phyloP scores from a whole-genome alignment of 2,797 vertebrate genomes.

The Mallotus villosus region DNA sequence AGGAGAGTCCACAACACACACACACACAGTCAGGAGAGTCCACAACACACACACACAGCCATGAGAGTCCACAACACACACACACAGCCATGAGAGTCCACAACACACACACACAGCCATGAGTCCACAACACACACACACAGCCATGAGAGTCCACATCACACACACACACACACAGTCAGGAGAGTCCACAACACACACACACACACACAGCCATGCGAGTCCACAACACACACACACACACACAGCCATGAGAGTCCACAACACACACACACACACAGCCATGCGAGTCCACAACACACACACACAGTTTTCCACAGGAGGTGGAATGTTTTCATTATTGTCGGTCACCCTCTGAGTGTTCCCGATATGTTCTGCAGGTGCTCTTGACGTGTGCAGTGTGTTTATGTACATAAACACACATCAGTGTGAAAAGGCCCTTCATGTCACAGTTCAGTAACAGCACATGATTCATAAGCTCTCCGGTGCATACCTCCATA shows the following conservation, averaged over 20 bases:
- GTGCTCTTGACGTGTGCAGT: neutral
- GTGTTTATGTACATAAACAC: neutral
- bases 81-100: no score
- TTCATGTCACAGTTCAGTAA: conserved; percentile 7
- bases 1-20: no score
- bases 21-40: no score
- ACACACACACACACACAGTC: neutral
- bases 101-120: neutral
- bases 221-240: conserved; percentile 36
- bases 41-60: neutral
- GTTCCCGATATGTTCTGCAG: neutral
- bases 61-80: no score
- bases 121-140: neutral
- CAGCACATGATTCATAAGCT: conserved; percentile 24
- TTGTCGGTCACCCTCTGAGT: no score
- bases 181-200: no score
- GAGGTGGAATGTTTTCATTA: no score
- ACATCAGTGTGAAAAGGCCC: conserved; percentile 18
- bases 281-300: conserved; percentile 5
- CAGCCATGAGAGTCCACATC: no score
- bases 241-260: conserved; percentile 33
- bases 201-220: conserved; percentile 40
- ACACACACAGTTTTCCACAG: conserved; percentile 21
- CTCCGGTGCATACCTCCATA: conserved; percentile 14
- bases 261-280: conserved; percentile 44